A percentile compares a stretch with the other conserved stretches of the same genome.
These are phyloP conservation scores for Sakesphorus luctuosus DNA, from an alignment of 2,113 vertebrate genomes.

Conservation along the genomic window DNA sequence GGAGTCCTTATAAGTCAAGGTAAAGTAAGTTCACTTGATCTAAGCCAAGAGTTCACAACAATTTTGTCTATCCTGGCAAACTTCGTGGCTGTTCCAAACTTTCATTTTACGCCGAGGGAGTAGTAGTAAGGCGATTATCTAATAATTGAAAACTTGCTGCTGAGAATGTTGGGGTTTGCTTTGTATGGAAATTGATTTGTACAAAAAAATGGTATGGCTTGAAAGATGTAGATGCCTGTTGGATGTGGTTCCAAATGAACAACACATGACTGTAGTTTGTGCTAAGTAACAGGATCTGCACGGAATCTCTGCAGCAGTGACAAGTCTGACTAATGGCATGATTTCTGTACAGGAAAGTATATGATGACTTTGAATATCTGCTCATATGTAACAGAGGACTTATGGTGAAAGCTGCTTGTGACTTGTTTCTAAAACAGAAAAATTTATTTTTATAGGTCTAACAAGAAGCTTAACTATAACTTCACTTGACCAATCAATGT, in stretches of 20 bases:
- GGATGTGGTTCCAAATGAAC: background rate
- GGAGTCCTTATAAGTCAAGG: background rate
- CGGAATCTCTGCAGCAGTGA: fast-evolving
- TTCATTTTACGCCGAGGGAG: background rate
- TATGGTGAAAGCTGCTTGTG: background rate
- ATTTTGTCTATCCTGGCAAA: background rate
- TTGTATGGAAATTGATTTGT: background rate
- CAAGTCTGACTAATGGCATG: background rate
- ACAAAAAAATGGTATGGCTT: fast-evolving
- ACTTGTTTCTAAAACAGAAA: background rate
- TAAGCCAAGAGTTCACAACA: background rate
- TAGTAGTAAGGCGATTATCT: background rate
- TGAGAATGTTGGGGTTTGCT: background rate
- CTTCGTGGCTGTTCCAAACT: background rate
- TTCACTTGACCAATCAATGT: conserved; percentile 33
- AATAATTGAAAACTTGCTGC: background rate
- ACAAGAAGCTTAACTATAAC: conserved; percentile 70
- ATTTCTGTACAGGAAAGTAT: background rate
- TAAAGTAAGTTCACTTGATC: background rate
- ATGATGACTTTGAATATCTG: background rate
- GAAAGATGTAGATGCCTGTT: background rate
- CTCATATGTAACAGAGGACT: background rate
- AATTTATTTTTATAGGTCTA: conserved; percentile 62
- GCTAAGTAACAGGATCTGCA: background rate
- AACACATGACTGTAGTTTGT: fast-evolving